Base-by-base conservation (phyloP, 2,113 vertebrate species). In the Serinus canaria region DNA sequence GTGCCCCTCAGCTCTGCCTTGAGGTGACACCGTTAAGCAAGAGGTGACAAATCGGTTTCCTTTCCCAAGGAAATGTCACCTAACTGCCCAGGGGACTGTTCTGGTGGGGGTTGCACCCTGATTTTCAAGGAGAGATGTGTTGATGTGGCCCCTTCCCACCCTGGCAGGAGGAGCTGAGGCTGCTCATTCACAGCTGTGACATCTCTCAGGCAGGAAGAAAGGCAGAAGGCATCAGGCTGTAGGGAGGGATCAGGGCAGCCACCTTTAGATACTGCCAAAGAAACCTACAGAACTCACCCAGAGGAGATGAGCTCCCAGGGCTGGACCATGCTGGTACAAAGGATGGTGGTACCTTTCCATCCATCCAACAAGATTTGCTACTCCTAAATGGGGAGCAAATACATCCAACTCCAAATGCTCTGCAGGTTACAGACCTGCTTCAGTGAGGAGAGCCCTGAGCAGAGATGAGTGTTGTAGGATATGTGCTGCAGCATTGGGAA, bases 41-140 rank as follows among this genome's bases (percentile, higher is more conserved):
- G 92, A 95, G 85, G 72, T 69, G 68, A 93, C 74, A 90, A 94
- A 92, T 87, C 1, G 7, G 94, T 94, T 96, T 88, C 94, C 67
- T 73, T 69, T 60, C 90, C 62, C 90, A 39, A 55, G 67, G 59
- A 62, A 62, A 74, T 43, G 85, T 90, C 94, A 94, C 24, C 15
- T 67, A 94, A 30, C 39, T 39, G 76, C 70, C 30, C 25, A 60
- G 33, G 59, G 50, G 53, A 35, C 23, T 0, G 0, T 37, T 78
- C 43, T 39, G 58, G 62, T 49, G 67, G 23, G 1, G 2, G 37
- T 5, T 43, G 24, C 19, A 6, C 73, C 41, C 70, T 58, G n/a
- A 25, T 59, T 84, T 58, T 47, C 25, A 33, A 68, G 82, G 62
- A 81, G 63, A 87, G 53, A 15, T n/a, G 16, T 86, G 35, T 30